Base-by-base conservation (phyloP, 2,113 vertebrate genomes). In the Nyctibius bracteatus region DNA sequence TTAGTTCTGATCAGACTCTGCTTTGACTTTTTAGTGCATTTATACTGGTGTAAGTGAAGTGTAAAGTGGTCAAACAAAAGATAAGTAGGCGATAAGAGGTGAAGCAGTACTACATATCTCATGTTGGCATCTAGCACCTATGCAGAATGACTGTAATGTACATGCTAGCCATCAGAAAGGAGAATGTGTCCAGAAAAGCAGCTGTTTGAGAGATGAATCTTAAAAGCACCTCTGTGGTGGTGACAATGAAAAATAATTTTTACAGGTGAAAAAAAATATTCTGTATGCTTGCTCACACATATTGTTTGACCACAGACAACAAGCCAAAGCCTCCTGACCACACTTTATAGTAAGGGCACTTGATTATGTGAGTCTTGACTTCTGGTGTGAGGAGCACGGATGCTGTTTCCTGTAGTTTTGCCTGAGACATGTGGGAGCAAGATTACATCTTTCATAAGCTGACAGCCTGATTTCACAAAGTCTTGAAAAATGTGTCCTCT, bases 381-480 rank as follows among this genome's bases (percentile, higher is more conserved):
- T 92, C 80, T 94, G 41, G 44, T 68, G 78, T 83, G 74, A 89
- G 68, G 65, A 95, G 73, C 78, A 87, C 8, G 74, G 93, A 43
- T 37, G 46, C 72, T 73, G 58, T 89, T 96, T 96, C 90, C 95
- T 58, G 57, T 75, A 90, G 85, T 90, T 97, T 97, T 95, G 54
- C 66, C 58, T 73, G 75, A 91, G 85, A 75, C 65, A 57, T 6
- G 52, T 95, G 94, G 88, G 17, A 65, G 75, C 54, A 95, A 92
- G 82, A 79, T 92, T 94, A 41, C 21, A 51, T 97, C 91, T 97
- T 95, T 97, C 94, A 87, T 97, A 94, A 93, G 68, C 93, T 98
- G 97, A 96, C 96, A 98, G 87, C 80, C 80, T 90, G 93, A 98
- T 97, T 98, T 98, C 91, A 96, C 39, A 33, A 90, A 94, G 44